Evolutionary conservation across 2,113 vertebrate genomes (phyloP), one percentile per base, ranked within the genome.

Genomic region (Ailuropoda melanoleuca): DNA sequence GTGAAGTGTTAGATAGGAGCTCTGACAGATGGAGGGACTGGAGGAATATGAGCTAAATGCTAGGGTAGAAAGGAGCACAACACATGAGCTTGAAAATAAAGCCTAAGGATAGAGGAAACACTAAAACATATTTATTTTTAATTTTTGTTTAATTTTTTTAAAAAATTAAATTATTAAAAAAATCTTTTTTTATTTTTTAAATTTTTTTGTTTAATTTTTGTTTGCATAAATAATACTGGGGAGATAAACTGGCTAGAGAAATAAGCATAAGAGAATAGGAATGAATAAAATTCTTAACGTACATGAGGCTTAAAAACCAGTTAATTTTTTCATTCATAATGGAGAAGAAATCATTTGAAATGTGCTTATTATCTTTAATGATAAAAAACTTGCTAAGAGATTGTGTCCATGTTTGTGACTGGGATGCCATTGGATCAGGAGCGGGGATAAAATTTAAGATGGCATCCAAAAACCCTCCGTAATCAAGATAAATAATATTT

Each of bases 381-480:
- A 55, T 37, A 80, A 80, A 43, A 58, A 2, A 39, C 0, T 5
- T 29, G 31, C 1, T 55, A 77, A 64, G n/a, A 87, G 26, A 26
- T 3, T 34, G 0, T 64, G 24, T 37, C 2, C 6, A 12, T 19
- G 18, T 74, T 74, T 34, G 48, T 34, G 14, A 60, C 1, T 12
- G 1, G 2, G 8, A 48, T 26, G 72, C 23, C n/a, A 8, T 5
- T 62, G 5, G 24, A 60, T 50, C 17, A 75, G 21, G 1, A 62
- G 24, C 17, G 21, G 15, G 12, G 60, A 24, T 8, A 77, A 60
- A 74, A 21, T 84, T 24, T 80, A 58, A 82, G 19, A 19, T 24
- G 23, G 3, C 1, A 14, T 0, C 3, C 29, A 24, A 81, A 78
- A 74, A 0, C 8, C 6, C 3, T 50, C 18, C 31, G 24, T n/a